Evolutionary conservation across 2,888 invertebrate genomes (phyloP).

Genomic region (Drosophila rubida): DNA sequence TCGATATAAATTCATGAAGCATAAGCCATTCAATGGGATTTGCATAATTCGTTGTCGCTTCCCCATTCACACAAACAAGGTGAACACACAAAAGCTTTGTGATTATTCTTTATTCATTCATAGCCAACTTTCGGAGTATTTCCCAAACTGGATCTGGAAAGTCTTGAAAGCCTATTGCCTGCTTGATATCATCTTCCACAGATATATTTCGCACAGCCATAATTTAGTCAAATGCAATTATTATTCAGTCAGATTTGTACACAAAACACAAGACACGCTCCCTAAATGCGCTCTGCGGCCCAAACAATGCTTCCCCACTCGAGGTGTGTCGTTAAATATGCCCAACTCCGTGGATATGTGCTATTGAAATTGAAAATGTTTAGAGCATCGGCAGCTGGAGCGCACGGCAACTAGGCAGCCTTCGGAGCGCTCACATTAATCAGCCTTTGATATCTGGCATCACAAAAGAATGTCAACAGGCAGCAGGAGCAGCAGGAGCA

Average conservation of each 20-base stretch:
- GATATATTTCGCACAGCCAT: not conserved
- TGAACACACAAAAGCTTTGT: not conserved
- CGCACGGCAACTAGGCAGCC: slow-evolving; percentile 27
- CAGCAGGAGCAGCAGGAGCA: slow-evolving; percentile 34
- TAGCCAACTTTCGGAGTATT: not conserved
- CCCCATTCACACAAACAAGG: slow-evolving; percentile 6
- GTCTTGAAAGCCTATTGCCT: no score
- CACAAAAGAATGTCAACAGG: slow-evolving; percentile 53
- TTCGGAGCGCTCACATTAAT: slow-evolving; percentile 53
- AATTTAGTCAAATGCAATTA: slow-evolving; percentile 12
- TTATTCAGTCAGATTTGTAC: not conserved
- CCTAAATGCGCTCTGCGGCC: slow-evolving; percentile 22
- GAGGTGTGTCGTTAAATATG: slow-evolving; percentile 10
- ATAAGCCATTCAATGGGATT: slow-evolving; percentile 76
- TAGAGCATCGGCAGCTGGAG: not conserved
- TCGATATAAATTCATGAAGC: slow-evolving; percentile 81
- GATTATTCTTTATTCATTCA: slow-evolving; percentile 4
- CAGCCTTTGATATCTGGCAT: slow-evolving; percentile 74
- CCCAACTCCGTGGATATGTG: slow-evolving; percentile 30
- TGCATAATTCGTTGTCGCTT: slow-evolving; percentile 68
- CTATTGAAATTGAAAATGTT: slow-evolving; percentile 44
- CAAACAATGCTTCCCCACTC: slow-evolving; percentile 25
- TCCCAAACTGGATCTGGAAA: no score
- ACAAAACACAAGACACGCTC: not conserved
- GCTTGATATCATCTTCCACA: not conserved